These are phyloP conservation scores for Emydura subglobosa DNA, from an alignment of 2,113 vertebrate species.

Conservation along the genomic window DNA sequence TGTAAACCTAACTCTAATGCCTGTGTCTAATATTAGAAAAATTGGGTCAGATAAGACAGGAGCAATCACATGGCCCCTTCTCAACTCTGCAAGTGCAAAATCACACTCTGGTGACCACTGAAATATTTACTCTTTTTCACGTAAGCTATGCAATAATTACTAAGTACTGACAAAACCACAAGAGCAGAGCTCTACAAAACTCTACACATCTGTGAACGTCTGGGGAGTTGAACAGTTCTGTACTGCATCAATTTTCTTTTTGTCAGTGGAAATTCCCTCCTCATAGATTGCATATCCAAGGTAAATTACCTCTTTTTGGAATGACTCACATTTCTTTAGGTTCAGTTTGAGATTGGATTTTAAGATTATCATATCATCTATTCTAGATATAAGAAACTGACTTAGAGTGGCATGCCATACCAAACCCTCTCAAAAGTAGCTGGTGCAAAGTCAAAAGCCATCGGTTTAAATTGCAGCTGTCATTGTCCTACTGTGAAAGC, in stretches of 20 bases:
- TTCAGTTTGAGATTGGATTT: not conserved
- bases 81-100: rapidly evolving
- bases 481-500: not conserved
- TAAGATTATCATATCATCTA: not conserved
- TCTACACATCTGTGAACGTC: not conserved
- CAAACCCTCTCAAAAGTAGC: not conserved
- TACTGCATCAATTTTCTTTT: not conserved
- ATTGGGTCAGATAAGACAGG: not conserved
- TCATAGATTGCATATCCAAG: rapidly evolving
- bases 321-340: rapidly evolving
- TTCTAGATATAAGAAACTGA: not conserved
- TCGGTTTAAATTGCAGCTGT: not conserved
- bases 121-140: not conserved
- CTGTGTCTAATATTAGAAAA: rapidly evolving
- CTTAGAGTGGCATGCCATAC: not conserved
- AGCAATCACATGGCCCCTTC: not conserved
- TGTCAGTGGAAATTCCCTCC: rapidly evolving
- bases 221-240: not conserved
- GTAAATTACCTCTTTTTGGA: not conserved
- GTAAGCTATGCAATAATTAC: not conserved
- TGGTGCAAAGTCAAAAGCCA: not conserved
- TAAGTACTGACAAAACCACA: not conserved
- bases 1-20: rapidly evolving
- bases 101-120: not conserved
- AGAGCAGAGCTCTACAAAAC: rapidly evolving